Conservation (phyloP, 2,113 vertebrate species). For the Gallinago paraguaiae region DNA sequence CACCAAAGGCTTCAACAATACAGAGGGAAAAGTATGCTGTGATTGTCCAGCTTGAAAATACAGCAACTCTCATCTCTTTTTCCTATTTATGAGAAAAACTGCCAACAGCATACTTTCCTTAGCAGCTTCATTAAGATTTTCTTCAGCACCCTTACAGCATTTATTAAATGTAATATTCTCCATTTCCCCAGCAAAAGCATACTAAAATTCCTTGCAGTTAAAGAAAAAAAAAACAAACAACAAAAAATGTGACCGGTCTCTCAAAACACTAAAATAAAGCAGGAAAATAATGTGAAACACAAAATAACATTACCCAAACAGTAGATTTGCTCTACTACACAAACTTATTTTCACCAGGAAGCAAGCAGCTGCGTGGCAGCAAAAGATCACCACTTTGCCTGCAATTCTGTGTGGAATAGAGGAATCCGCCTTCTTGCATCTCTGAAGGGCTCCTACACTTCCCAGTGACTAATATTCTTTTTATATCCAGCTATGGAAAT, state of each 20-base stretch:
- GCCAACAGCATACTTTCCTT: background rate
- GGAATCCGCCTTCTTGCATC: background rate
- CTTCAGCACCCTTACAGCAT: background rate
- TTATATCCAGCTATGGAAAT: conserved; percentile 16
- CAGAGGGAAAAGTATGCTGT: background rate
- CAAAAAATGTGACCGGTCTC: background rate
- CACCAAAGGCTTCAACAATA: background rate
- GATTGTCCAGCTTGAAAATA: background rate
- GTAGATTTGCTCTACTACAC: background rate
- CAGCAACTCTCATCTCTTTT: background rate
- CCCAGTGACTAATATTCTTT: conserved; percentile 29
- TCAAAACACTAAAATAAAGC: background rate
- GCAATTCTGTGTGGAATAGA: background rate
- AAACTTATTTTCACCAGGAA: background rate
- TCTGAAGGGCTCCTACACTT: background rate
- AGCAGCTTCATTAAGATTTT: background rate
- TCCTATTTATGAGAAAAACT: background rate
- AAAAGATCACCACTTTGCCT: background rate
- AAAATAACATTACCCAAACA: background rate
- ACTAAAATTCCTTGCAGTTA: background rate
- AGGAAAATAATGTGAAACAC: background rate
- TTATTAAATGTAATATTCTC: background rate
- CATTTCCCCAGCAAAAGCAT: background rate
- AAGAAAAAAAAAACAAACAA: background rate
- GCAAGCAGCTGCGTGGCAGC: background rate